Evolutionary conservation across 2,797 vertebrate species (phyloP).

Genomic region (Aythya fuligula): DNA sequence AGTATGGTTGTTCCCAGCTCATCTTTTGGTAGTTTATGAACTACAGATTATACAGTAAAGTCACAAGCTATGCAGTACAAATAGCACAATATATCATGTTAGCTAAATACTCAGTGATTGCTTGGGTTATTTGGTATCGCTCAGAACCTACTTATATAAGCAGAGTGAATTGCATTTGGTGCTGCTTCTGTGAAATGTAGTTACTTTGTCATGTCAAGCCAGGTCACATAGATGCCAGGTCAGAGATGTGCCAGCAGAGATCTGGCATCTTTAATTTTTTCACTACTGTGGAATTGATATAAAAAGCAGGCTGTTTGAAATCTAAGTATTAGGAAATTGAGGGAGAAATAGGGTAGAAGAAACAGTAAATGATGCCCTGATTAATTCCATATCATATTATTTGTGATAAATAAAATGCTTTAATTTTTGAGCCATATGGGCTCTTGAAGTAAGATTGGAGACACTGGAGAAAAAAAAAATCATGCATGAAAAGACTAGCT

Average conservation of each 20-base stretch:
- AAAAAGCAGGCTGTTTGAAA: slow-evolving; percentile 15
- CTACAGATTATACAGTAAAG: background rate
- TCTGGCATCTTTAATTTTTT: slow-evolving; percentile 39
- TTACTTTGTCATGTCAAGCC: slow-evolving; percentile 23
- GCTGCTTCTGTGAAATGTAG: slow-evolving; percentile 20
- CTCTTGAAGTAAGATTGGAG: background rate
- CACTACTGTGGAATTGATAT: background rate
- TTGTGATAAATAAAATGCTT: background rate
- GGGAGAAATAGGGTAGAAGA: background rate
- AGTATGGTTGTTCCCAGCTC: background rate
- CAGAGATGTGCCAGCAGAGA: slow-evolving; percentile 57
- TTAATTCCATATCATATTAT: background rate
- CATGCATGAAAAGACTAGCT: background rate
- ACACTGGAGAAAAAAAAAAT: background rate
- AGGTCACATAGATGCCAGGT: slow-evolving; percentile 31
- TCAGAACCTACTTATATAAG: background rate
- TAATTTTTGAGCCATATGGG: background rate
- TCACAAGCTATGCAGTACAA: background rate
- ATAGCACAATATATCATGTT: background rate
- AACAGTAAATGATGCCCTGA: background rate
- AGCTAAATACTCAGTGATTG: background rate
- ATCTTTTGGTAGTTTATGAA: background rate
- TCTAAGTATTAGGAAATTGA: background rate
- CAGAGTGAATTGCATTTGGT: background rate
- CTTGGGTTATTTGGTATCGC: background rate